Evolutionary conservation across 2,113 vertebrate species (phyloP).

Genomic region (Myanophis thanlyinensis): DNA sequence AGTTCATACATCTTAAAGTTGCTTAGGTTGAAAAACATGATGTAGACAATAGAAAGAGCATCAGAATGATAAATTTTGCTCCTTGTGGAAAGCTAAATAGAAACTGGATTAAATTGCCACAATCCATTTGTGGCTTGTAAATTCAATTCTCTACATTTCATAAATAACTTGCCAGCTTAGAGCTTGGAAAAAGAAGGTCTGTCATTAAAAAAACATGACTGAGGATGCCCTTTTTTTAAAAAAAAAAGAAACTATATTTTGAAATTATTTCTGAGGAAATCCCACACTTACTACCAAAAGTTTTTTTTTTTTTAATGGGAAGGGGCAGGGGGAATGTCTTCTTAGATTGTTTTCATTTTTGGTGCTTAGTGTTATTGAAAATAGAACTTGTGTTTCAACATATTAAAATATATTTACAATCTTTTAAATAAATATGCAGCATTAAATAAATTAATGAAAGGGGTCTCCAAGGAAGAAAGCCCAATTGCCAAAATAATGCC

Average conservation of each 20-base stretch:
- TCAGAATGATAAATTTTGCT: slow-evolving; percentile 49
- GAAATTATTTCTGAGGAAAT: not conserved
- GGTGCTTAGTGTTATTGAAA: slow-evolving; percentile 48
- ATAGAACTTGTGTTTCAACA: slow-evolving; percentile 45
- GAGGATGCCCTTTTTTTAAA: not conserved
- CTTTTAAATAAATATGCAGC: slow-evolving; percentile 37
- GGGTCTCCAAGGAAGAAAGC: slow-evolving; percentile 23
- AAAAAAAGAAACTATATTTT: not conserved
- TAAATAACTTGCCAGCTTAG: not conserved
- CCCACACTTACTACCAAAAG: slow-evolving; percentile 45
- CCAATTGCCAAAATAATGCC: slow-evolving; percentile 47
- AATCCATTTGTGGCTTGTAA: slow-evolving; percentile 33
- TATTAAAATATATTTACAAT: slow-evolving; percentile 60
- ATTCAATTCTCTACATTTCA: not conserved
- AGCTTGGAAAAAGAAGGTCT: slow-evolving; percentile 16
- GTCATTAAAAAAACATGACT: not conserved
- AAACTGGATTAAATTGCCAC: slow-evolving; percentile 12
- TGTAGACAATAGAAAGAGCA: slow-evolving; percentile 45
- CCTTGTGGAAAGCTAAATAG: slow-evolving; percentile 49
- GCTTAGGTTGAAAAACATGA: not conserved
- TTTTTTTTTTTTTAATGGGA: not conserved
- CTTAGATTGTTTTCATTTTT: slow-evolving; percentile 31
- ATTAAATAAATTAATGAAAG: not conserved
- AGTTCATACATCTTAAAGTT: not conserved
- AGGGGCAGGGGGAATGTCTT: not conserved